Percentiles rank a stretch among this genome's conserved stretches.
Evolutionary conservation across 2,888 invertebrate species (phyloP).

Genomic region (Eupithecia centaureata): DNA sequence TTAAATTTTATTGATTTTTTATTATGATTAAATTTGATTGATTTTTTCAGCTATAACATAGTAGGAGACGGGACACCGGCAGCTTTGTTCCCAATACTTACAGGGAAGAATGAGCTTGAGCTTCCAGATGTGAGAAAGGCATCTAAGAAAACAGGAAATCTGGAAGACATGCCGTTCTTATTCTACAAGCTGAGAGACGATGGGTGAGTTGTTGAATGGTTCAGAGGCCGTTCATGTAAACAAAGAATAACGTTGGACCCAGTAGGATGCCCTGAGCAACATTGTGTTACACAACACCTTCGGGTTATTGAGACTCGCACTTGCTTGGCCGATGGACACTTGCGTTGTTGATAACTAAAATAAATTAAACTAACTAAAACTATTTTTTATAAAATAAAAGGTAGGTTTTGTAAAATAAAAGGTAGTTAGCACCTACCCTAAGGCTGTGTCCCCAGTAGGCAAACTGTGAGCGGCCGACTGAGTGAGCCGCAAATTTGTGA

Average conservation of each 20-base stretch:
- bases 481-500: too few relatives aligned
- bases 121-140: slow-evolving; percentile 92
- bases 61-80: slow-evolving; percentile 95
- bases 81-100: slow-evolving; percentile 93
- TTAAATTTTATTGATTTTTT: too few relatives aligned
- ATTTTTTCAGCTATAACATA: slow-evolving; percentile 85
- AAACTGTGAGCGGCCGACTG: too few relatives aligned
- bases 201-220: slow-evolving; percentile 73
- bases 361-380: too few relatives aligned
- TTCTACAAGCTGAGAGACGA: slow-evolving; percentile 90
- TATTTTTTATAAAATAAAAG: neutral
- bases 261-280: neutral
- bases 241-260: neutral
- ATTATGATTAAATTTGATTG: too few relatives aligned
- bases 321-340: too few relatives aligned
- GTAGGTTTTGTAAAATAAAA: too few relatives aligned
- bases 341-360: too few relatives aligned
- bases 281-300: neutral
- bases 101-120: slow-evolving; percentile 93
- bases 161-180: slow-evolving; percentile 93
- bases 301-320: neutral
- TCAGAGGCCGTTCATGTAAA: neutral
- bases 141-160: slow-evolving; percentile 82
- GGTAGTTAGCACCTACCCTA: too few relatives aligned
- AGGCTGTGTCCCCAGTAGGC: too few relatives aligned